These are phyloP conservation scores for Tiphia femorata DNA, from an alignment of 2,888 invertebrate genomes.

Conservation along the genomic window DNA sequence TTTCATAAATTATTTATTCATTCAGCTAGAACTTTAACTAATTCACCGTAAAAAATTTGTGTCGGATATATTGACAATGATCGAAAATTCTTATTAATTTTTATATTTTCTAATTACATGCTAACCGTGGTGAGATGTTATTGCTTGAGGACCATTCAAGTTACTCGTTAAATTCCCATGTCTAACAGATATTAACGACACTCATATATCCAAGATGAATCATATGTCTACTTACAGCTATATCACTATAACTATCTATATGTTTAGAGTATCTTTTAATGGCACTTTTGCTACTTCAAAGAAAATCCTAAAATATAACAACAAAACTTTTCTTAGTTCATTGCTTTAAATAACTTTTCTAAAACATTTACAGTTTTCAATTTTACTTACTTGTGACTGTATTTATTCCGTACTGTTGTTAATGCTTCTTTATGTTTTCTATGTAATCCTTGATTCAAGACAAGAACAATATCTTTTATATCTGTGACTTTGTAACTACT, in stretches of 20 bases:
- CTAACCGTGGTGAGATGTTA: no score
- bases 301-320: slow-evolving; percentile 77
- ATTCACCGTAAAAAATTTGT: no score
- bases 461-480: slow-evolving; percentile 78
- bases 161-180: no score
- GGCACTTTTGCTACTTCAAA: slow-evolving; percentile 91
- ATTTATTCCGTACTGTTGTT: slow-evolving; percentile 91
- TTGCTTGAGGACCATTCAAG: no score
- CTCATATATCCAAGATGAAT: slow-evolving; percentile 26
- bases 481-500: slow-evolving; percentile 84
- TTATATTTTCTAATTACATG: slow-evolving; percentile 6
- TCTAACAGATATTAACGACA: slow-evolving; percentile 21
- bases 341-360: neutral
- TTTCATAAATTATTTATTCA: no score
- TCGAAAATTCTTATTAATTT: slow-evolving; percentile 7
- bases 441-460: slow-evolving; percentile 83
- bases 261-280: slow-evolving; percentile 68
- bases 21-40: no score
- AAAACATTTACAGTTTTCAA: neutral
- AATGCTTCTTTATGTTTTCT: slow-evolving; percentile 84
- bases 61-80: neutral
- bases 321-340: slow-evolving; percentile 6
- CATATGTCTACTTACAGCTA: slow-evolving; percentile 38
- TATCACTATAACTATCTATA: slow-evolving; percentile 51
- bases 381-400: slow-evolving; percentile 85